Evolutionary conservation across 1,140 invertebrate species (phyloP).

Genomic region (Alviniconcha marisindica): DNA sequence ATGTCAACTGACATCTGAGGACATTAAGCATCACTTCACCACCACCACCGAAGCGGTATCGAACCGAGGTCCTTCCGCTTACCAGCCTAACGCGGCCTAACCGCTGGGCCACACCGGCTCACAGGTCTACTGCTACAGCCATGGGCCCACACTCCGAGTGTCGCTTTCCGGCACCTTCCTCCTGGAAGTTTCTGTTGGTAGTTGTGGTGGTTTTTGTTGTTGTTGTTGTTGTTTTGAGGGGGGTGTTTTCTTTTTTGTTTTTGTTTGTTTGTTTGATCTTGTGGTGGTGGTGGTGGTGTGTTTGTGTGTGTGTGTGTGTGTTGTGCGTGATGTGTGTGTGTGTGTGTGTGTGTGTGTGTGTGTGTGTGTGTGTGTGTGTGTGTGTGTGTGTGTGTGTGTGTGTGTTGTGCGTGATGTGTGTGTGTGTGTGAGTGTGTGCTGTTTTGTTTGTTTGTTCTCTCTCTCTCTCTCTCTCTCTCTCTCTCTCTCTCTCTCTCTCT

Average conservation of each 20-base stretch:
- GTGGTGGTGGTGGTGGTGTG: background rate
- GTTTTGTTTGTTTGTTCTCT: background rate
- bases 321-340: background rate
- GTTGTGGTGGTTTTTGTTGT: background rate
- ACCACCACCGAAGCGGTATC: too few relatives aligned
- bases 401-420: background rate
- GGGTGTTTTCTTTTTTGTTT: background rate
- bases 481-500: too few relatives aligned
- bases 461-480: background rate
- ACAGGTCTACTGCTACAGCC: too few relatives aligned
- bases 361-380: background rate
- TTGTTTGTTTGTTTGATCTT: background rate
- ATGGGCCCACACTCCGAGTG: background rate
- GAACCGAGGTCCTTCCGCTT: too few relatives aligned
- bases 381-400: background rate
- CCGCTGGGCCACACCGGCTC: too few relatives aligned
- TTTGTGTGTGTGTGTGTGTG: background rate
- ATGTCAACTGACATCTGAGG: too few relatives aligned
- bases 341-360: constrained; percentile 17
- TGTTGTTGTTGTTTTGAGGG: background rate
- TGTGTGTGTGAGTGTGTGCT: background rate
- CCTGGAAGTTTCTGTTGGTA: too few relatives aligned
- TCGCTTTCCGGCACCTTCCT: too few relatives aligned
- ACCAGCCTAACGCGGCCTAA: too few relatives aligned
- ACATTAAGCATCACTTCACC: too few relatives aligned